Conservation (phyloP, 2,113 vertebrate species). For the Ellobius talpinus region DNA sequence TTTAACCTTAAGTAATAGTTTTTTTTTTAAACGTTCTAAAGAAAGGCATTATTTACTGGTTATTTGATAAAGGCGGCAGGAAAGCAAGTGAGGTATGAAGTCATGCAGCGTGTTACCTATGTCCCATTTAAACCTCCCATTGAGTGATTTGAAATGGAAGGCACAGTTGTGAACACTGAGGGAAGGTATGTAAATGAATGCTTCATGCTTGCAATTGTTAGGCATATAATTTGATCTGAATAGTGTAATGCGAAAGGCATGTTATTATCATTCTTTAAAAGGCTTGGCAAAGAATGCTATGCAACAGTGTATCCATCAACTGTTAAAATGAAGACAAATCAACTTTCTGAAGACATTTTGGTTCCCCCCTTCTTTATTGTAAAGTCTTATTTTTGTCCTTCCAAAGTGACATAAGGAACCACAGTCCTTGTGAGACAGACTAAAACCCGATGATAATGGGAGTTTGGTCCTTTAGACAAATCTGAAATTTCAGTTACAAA, state of each 20-base stretch:
- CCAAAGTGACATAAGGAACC: conserved; percentile 30
- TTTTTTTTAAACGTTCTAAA: not conserved
- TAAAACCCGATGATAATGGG: not conserved
- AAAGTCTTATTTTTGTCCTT: conserved; percentile 30
- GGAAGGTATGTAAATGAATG: conserved; percentile 75
- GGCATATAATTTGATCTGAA: conserved; percentile 78
- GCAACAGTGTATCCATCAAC: conserved; percentile 60
- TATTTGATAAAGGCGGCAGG: conserved; percentile 44
- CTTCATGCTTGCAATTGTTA: conserved; percentile 71
- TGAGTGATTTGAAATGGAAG: conserved; percentile 39
- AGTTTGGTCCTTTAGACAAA: conserved; percentile 57
- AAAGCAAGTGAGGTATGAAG: conserved; percentile 18
- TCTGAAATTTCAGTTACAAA: conserved; percentile 66
- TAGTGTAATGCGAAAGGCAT: conserved; percentile 66
- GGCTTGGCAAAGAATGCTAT: conserved; percentile 49
- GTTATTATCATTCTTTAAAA: conserved; percentile 79
- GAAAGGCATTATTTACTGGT: not conserved
- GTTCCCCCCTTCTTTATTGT: too few relatives aligned
- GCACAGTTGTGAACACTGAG: conserved; percentile 54
- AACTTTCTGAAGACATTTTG: conserved; percentile 66
- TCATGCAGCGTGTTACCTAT: conserved; percentile 6
- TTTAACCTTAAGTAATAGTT: not conserved
- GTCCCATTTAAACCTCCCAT: conserved; percentile 54
- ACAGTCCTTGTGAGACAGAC: conserved; percentile 68
- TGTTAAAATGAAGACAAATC: conserved; percentile 66